Base-by-base conservation (phyloP, 2,888 invertebrate genomes). In the Andrena dorsata region DNA sequence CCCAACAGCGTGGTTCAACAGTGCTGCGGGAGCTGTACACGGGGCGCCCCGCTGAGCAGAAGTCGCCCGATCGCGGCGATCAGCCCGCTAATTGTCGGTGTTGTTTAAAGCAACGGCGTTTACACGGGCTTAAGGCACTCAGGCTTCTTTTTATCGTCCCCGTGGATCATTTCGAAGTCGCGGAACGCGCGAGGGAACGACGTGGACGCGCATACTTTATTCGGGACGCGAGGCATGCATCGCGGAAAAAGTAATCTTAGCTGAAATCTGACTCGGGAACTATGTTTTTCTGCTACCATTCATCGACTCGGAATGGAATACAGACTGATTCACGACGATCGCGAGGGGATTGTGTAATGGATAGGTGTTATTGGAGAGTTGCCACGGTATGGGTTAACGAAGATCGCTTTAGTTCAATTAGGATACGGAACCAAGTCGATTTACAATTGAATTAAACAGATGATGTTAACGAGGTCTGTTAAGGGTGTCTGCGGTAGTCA, bases 21-120 rank as follows among this genome's bases (percentile, higher is more conserved):
- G 51, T 68, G 71, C 65, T 58, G 47, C 35, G 16, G 20, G 49
- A 63, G 49, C 66, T 10, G 53, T 28, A 61, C 35, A 58, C 53
- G 32, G 26, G 76, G 63, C 66, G 32, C 70, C 76, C 73, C 47
- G 80, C 74, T 56, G 80, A 1, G 70, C n/a, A 20, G 23, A 8
- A 66, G 32, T 58, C 47, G 58, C 23, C 51, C 70, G 69, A 77
- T 71, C 53, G 47, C 60, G 41, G 23, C 60, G 66, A 80, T 83
- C 70, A 66, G 28, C 68, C 68, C 76, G 58, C 60, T 80, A 73
- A 76, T 72, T 69, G 60, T 23, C 72, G 41, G 30, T 32, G 56
- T 69, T 65, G 66, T 64, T 75, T 61, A 35, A 71, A 51, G 23
- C 70, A 28, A 61, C 35, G 65, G 23, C 69, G 56, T 71, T 71